Evolutionary conservation across 2,113 vertebrate species (phyloP).

Genomic region (Chroicocephalus ridibundus): DNA sequence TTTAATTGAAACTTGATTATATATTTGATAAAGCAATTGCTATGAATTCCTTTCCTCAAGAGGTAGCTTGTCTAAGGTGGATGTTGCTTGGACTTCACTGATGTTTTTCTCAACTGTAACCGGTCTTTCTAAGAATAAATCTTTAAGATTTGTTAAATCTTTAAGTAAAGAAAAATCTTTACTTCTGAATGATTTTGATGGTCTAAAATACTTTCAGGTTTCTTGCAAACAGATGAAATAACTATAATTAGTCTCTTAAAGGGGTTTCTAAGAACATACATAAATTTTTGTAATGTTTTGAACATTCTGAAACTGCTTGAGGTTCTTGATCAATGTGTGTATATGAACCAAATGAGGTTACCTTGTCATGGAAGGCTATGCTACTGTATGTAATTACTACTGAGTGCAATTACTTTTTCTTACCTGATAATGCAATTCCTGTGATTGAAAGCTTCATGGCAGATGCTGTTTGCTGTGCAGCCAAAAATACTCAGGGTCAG

Average conservation of each 20-base stretch:
- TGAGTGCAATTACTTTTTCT: not conserved
- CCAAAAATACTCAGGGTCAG: not conserved
- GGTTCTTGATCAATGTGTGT: not conserved
- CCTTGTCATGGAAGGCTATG: not conserved
- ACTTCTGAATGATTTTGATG: not conserved
- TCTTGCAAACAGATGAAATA: not conserved
- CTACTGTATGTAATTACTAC: not conserved
- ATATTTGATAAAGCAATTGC: not conserved
- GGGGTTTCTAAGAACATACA: not conserved
- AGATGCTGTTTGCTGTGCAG: conserved; percentile 4
- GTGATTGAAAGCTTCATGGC: not conserved
- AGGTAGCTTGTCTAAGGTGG: not conserved
- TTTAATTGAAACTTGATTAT: not conserved
- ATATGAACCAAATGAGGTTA: not conserved
- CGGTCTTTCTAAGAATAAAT: not conserved
- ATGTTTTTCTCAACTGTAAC: not conserved
- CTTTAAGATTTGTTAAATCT: too few species aligned
- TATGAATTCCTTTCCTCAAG: not conserved
- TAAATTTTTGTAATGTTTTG: not conserved
- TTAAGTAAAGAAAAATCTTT: not conserved
- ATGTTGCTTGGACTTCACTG: not conserved
- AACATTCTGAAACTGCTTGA: not conserved
- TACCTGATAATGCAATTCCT: not conserved
- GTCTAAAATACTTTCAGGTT: not conserved
- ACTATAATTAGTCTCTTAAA: not conserved